Percentiles rank a stretch among this genome's conserved stretches.
Conservation (phyloP, 2,797 vertebrate species). For the Dendrocincla tyrannina region DNA sequence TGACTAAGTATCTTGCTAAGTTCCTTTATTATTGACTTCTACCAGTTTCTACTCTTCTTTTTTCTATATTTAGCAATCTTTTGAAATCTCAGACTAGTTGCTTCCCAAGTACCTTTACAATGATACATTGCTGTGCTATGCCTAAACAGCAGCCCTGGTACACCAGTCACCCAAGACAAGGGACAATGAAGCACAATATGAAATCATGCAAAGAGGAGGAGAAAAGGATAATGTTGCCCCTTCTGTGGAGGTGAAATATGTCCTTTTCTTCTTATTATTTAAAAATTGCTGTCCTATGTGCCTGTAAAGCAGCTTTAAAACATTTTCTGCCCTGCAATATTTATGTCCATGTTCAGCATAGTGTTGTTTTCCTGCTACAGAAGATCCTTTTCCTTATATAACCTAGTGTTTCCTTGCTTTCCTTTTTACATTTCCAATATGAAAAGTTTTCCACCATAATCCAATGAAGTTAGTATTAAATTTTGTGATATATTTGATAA, state of each 20-base stretch:
- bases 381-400: not conserved
- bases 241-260: not conserved
- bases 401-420: not conserved
- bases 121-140: not conserved
- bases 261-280: not conserved
- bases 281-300: not conserved
- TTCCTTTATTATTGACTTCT: not conserved
- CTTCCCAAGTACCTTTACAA: not conserved
- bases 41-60: not conserved
- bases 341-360: not conserved
- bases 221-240: not conserved
- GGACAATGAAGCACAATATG: fast-evolving
- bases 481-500: not conserved
- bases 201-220: not conserved
- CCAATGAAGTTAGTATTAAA: not conserved
- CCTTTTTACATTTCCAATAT: not conserved
- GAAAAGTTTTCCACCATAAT: not conserved
- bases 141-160: not conserved
- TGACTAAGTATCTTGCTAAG: not conserved
- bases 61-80: not conserved
- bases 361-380: not conserved
- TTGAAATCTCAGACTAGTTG: not conserved
- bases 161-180: not conserved
- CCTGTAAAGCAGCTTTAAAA: not conserved
- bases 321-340: not conserved